Evolutionary conservation across 2,113 vertebrate genomes (phyloP).

Genomic region (Sinocyclocheilus anshuiensis): DNA sequence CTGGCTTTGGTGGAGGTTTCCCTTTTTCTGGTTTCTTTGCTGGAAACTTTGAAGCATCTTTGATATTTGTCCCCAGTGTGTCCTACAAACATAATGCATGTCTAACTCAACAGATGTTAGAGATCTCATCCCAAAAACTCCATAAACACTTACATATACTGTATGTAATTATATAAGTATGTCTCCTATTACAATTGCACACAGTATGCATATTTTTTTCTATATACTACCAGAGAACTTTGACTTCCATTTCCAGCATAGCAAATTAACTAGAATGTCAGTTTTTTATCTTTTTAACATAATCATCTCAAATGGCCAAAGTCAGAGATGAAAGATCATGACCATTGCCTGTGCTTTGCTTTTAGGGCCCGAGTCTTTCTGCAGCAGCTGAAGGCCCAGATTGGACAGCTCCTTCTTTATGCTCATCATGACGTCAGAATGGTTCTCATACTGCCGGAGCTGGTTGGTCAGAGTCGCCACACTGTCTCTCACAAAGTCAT

Average conservation of each 20-base stretch:
- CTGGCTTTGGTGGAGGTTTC: slow-evolving; percentile 61
- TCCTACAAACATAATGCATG: slow-evolving; percentile 72
- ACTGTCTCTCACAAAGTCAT: slow-evolving; percentile 88
- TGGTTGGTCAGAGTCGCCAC: slow-evolving; percentile 83
- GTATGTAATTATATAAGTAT: background rate
- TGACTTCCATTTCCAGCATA: no score
- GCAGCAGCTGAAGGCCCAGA: slow-evolving; percentile 89
- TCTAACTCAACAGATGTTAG: background rate
- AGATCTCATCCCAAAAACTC: slow-evolving; percentile 4
- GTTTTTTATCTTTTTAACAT: no score
- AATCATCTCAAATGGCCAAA: no score
- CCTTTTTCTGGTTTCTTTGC: slow-evolving; percentile 74
- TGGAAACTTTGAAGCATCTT: slow-evolving; percentile 71
- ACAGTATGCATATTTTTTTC: background rate
- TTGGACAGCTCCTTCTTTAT: slow-evolving; percentile 95
- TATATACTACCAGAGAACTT: no score
- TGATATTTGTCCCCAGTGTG: slow-evolving; percentile 74
- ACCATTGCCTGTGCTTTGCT: slow-evolving; percentile 81
- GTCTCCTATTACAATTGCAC: background rate
- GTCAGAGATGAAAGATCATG: background rate
- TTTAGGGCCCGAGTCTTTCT: slow-evolving; percentile 78
- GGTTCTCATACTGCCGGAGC: slow-evolving; percentile 89
- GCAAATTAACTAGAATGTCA: no score
- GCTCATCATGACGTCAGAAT: slow-evolving; percentile 90
- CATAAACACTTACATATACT: background rate